Conservation (phyloP, 2,888 invertebrate species). For the Heliconius charithonia region DNA sequence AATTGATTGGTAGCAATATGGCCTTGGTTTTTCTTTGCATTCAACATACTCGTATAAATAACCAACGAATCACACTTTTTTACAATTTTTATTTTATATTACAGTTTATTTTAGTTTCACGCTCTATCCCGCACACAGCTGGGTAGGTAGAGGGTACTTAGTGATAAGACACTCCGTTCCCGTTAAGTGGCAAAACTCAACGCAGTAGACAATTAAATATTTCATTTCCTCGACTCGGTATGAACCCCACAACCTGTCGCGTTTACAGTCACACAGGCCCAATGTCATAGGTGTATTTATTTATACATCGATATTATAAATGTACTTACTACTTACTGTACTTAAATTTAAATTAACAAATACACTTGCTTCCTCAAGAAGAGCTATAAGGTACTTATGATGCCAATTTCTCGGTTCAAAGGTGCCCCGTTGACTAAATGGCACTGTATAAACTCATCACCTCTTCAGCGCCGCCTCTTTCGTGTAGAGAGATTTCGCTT, state of each 20-base stretch:
- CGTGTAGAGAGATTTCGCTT: constrained; percentile 79
- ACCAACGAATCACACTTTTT: background rate
- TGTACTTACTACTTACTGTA: background rate
- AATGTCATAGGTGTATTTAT: too few species aligned
- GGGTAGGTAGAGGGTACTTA: too few species aligned
- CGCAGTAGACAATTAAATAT: too few species aligned
- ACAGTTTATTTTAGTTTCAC: too few species aligned
- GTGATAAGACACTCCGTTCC: too few species aligned
- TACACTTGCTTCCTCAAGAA: constrained; percentile 18
- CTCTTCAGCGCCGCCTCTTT: constrained; percentile 78
- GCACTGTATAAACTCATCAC: constrained; percentile 80
- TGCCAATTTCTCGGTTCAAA: constrained; percentile 75
- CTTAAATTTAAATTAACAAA: background rate
- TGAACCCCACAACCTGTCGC: too few species aligned
- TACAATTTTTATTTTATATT: background rate
- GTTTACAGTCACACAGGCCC: background rate
- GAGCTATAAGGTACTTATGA: constrained; percentile 53
- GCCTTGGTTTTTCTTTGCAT: background rate
- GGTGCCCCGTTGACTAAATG: constrained; percentile 77
- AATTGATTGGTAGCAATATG: constrained; percentile 11
- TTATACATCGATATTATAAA: background rate
- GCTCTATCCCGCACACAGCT: too few species aligned
- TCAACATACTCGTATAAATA: background rate
- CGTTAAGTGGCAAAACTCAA: too few species aligned
- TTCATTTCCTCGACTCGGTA: too few species aligned